Evolutionary conservation across 2,797 vertebrate genomes (phyloP).

Genomic region (Botia almorhae): DNA sequence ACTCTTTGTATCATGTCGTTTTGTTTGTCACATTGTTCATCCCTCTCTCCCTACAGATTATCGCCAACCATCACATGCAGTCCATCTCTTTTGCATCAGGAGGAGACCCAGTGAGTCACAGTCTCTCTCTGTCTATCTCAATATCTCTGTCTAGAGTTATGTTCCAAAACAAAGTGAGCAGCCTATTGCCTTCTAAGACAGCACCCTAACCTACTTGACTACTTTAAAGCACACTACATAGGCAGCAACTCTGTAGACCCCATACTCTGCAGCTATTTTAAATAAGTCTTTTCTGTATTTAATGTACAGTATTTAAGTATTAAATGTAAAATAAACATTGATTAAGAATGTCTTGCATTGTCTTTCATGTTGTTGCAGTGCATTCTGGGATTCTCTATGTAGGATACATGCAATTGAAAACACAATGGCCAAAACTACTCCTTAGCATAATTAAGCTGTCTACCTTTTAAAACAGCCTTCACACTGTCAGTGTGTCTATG

Average conservation of each 20-base stretch:
- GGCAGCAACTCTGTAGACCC: neutral
- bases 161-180: neutral
- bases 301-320: neutral
- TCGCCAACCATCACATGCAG: slow-evolving; percentile 99
- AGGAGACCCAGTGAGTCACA: slow-evolving; percentile 96
- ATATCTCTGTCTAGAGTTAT: slow-evolving; percentile 36
- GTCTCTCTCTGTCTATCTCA: neutral
- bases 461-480: neutral
- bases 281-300: too few relatives aligned
- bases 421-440: too few relatives aligned
- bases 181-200: neutral
- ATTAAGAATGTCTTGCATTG: too few relatives aligned
- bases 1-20: slow-evolving; percentile 26
- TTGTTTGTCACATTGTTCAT: slow-evolving; percentile 42
- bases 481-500: neutral
- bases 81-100: slow-evolving; percentile 98
- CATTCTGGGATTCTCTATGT: neutral
- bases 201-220: too few relatives aligned
- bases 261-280: too few relatives aligned
- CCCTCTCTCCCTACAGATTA: slow-evolving; percentile 85
- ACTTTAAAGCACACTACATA: neutral
- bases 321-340: neutral
- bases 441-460: too few relatives aligned
- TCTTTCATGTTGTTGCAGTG: too few relatives aligned
- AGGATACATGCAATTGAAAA: neutral